A percentile compares a stretch with the other conserved stretches of the same genome.
Evolutionary conservation across 2,888 invertebrate genomes (phyloP).

Genomic region (Caenorhabditis virilis): DNA sequence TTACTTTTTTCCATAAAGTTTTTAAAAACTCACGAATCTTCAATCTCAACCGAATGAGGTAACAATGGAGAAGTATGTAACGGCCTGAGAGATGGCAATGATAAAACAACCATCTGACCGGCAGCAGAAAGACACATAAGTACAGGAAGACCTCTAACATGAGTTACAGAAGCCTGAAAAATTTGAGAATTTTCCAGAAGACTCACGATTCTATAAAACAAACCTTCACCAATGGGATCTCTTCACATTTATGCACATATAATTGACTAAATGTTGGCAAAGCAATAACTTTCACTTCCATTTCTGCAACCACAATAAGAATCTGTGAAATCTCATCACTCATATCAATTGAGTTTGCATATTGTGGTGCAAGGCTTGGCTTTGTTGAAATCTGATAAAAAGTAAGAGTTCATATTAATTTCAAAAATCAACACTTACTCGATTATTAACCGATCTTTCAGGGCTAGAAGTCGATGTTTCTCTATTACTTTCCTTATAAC

Average conservation of each 20-base stretch:
- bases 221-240: conserved; percentile 64
- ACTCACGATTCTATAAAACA: not conserved
- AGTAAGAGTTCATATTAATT: not conserved
- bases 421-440: conserved; percentile 16
- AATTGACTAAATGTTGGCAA: conserved; percentile 62
- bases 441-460: conserved; percentile 48
- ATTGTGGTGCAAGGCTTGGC: conserved; percentile 52
- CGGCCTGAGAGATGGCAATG: conserved; percentile 90
- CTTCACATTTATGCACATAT: conserved; percentile 56
- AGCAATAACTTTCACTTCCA: conserved; percentile 59
- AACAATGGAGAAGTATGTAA: conserved; percentile 91
- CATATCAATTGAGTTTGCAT: conserved; percentile 38
- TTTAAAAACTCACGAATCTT: conserved; percentile 62
- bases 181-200: not conserved
- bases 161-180: conserved; percentile 53
- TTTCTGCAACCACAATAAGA: conserved; percentile 60
- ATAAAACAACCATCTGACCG: conserved; percentile 82
- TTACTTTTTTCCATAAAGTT: not conserved
- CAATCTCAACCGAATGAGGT: conserved; percentile 73
- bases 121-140: conserved; percentile 61
- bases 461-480: conserved; percentile 47
- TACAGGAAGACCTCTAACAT: conserved; percentile 63
- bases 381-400: conserved; percentile 54
- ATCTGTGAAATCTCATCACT: conserved; percentile 54
- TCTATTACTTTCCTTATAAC: conserved; percentile 93